Conservation (phyloP, 1,140 invertebrate species). For the Monomorium pharaonis region DNA sequence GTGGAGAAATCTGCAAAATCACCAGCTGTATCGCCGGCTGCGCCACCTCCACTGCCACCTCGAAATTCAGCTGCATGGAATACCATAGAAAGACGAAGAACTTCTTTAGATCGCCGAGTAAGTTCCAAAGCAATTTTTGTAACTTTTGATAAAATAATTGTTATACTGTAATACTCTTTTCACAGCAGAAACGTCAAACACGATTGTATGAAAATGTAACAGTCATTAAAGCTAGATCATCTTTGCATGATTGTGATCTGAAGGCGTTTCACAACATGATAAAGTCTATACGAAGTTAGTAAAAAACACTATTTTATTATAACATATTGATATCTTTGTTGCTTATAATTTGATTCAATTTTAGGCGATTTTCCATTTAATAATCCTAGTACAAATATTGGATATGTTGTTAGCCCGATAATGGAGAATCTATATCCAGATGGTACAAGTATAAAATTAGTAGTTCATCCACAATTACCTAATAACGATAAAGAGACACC, state of each 20-base stretch:
- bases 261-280: constrained; percentile 93
- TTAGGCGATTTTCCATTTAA: constrained; percentile 89
- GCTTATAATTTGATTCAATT: constrained; percentile 14
- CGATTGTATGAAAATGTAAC: constrained; percentile 91
- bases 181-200: constrained; percentile 84
- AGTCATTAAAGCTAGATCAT: constrained; percentile 87
- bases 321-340: background rate
- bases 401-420: constrained; percentile 92
- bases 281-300: constrained; percentile 89
- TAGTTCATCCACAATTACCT: constrained; percentile 90
- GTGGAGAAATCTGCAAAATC: constrained; percentile 89
- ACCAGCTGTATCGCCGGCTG: constrained; percentile 86
- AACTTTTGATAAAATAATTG: background rate
- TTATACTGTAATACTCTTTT: constrained; percentile 55
- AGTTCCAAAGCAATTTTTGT: constrained; percentile 35
- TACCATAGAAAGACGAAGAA: constrained; percentile 84
- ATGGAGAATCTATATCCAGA: constrained; percentile 91
- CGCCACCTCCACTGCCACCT: constrained; percentile 87
- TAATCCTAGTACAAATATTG: constrained; percentile 91
- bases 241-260: constrained; percentile 90
- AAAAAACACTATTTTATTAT: constrained; percentile 38
- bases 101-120: constrained; percentile 83
- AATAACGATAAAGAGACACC: constrained; percentile 82
- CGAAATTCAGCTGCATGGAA: constrained; percentile 87
- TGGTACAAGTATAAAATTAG: constrained; percentile 93